Evolutionary conservation across 2,888 invertebrate species (phyloP), one percentile per base, ranked within the genome.

Genomic region (Trissoscelio sp.): DNA sequence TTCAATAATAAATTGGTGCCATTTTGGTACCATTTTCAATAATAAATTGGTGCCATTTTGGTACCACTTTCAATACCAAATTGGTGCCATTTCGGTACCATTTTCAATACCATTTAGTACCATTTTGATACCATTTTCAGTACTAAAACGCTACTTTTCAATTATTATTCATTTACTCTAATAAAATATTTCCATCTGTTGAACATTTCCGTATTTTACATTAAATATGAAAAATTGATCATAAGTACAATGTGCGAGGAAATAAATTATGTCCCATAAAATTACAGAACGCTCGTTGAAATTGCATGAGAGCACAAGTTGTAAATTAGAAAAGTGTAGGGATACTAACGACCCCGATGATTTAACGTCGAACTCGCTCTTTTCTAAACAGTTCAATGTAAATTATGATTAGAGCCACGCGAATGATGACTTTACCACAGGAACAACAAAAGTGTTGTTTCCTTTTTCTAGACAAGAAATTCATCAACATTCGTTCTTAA

Each of bases 281-380:
- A 60, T 60, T 60, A 28, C 44, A 60, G 28, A 60, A 60, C 22
- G 39, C 14, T 12, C 39, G 22, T 6, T 28, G 24, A 31, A 20
- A 62, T 62, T 62, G 31, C 62, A 42, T 20, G 42, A 22, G 51
- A 75, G 57, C 75, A 34, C 18, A 18, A 16, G 58, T 51, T 42
- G 75, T 84, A 84, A 80, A 81, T 85, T 84, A 70, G 34, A 53
- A 62, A 53, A 62, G 53, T 53, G 34, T 53, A 42, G 31, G 11
- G 81, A 67, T 79, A 69, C 78, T 83, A 79, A 82, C 73, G 79
- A 80, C 58, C 58, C 12, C 42, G 20, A 80, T 83, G 80, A 85
- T 86, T 85, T 80, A 80, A 55, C 46, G 57, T 24, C 44, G 58
- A 78, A 48, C 24, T 22, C 5, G 42, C 24, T 42, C 51, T 51